Base-by-base conservation (phyloP, 1,140 invertebrate species). In the Leptoteleia sp. region DNA sequence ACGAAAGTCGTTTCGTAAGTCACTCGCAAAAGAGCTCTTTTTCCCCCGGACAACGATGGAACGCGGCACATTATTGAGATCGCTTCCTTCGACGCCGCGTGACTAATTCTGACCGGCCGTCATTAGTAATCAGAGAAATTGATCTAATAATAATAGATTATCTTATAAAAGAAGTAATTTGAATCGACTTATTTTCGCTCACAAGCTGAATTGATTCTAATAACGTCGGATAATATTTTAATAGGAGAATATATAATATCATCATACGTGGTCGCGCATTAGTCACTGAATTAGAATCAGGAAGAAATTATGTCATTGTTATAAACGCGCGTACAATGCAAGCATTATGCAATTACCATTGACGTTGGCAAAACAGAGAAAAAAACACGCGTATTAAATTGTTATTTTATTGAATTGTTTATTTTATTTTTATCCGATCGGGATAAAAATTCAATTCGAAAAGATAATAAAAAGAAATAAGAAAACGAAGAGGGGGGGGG, bases 201-300 rank as follows among this genome's bases (percentile, higher is more conserved):
- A 12, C 22, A n/a, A 31, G 33, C 29, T 31, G 16, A 65, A 65
- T 52, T 54, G 62, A 54, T 65, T 65, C 48, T 45, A 43, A 54
- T 54, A 54, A 54, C 47, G 62, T 52, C 54, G 45, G 35, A 52
- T 65, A 54, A 70, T 43, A 59, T 59, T 59, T 70, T 59, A 71
- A 48, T 50, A 50, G 43, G 19, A 11, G 65, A 70, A 59, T 59
- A 59, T 47, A 47, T 62, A 52, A 54, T 72, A 54, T 19, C 54
- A 9, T 42, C 47, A 9, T 15, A 54, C 29, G 47, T 22, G 25
- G 3, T 4, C 11, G 31, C 31, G 40, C 33, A 59, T 73, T 73
- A 73, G 59, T 65, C 59, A 73, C 59, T n/a, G 70, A 73, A 73
- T 73, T 64, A 57, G 70, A 73, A 73, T 73, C 70, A 73, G 70